Percentiles rank a stretch among this genome's conserved stretches.
Evolutionary conservation across 2,113 vertebrate genomes (phyloP).

Genomic region (Ibidorhyncha struthersii): DNA sequence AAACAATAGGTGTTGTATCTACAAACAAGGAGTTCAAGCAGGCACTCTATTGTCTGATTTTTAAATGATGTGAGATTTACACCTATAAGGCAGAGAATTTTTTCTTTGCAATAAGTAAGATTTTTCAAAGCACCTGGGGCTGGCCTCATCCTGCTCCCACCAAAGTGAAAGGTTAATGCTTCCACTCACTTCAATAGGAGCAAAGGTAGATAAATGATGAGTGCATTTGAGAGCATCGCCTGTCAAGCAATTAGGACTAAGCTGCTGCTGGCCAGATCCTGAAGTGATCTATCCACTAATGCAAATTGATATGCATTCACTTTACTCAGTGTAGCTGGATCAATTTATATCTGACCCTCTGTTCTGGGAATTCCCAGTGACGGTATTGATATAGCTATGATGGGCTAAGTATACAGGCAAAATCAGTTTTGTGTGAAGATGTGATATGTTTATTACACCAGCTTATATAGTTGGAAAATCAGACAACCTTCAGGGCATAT

Average conservation of each 20-base stretch:
- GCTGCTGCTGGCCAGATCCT: background rate
- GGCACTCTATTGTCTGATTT: background rate
- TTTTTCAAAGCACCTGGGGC: background rate
- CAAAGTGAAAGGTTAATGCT: background rate
- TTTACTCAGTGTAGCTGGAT: background rate
- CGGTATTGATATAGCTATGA: background rate
- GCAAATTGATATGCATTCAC: background rate
- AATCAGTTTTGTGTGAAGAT: background rate
- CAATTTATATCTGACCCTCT: background rate
- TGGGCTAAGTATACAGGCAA: background rate
- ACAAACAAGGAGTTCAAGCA: background rate
- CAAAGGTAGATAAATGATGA: background rate
- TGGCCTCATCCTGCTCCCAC: background rate
- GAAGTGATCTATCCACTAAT: background rate
- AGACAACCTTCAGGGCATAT: background rate
- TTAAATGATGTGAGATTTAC: background rate
- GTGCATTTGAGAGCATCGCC: background rate
- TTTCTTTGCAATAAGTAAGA: background rate
- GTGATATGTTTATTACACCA: background rate
- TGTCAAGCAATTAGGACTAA: background rate
- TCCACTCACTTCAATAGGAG: background rate
- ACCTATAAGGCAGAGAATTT: background rate
- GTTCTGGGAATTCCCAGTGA: background rate
- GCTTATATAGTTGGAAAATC: background rate
- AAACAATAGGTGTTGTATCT: background rate